These are phyloP conservation scores for Andrena chrysosceles DNA, from an alignment of 2,888 invertebrate species.

Conservation along the genomic window DNA sequence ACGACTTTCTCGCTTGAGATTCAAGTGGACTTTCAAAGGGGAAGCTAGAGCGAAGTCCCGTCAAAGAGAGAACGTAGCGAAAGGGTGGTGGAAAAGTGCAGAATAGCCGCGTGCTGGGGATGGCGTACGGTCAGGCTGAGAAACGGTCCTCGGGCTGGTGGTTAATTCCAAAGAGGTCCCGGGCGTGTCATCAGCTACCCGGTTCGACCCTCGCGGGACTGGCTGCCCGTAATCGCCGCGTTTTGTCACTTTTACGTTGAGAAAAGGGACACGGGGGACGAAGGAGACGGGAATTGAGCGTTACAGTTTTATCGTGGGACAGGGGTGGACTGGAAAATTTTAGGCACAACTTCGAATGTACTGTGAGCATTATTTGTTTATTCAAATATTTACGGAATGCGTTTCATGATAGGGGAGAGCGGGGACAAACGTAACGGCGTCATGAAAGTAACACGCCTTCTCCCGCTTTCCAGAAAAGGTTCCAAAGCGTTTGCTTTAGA, in stretches of 20 bases:
- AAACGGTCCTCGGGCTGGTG: constrained; percentile 70
- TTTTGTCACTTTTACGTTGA: constrained; percentile 79
- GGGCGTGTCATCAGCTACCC: constrained; percentile 77
- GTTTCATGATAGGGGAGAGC: background rate
- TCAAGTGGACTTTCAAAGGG: background rate
- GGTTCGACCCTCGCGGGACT: constrained; percentile 70
- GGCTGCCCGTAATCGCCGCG: constrained; percentile 78
- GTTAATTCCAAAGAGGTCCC: constrained; percentile 81
- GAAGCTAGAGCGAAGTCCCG: background rate
- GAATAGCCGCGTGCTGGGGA: background rate
- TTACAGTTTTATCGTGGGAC: constrained; percentile 2
- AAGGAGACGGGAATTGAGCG: constrained; percentile 29
- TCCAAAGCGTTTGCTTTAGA: too few relatives aligned
- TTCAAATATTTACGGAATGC: constrained; percentile 1
- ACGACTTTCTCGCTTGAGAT: constrained; percentile 1
- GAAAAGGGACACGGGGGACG: constrained; percentile 34
- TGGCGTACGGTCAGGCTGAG: constrained; percentile 33
- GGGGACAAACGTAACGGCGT: too few relatives aligned
- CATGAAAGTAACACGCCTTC: too few relatives aligned
- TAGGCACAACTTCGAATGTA: background rate
- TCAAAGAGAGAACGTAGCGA: constrained; percentile 6
- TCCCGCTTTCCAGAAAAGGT: too few relatives aligned
- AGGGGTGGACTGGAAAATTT: background rate
- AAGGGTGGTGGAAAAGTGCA: background rate
- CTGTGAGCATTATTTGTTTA: too few relatives aligned